Percentiles rank a stretch among this genome's conserved stretches.
These are phyloP conservation scores for Hiodon tergisus DNA, from an alignment of 2,113 vertebrate genomes.

Conservation along the genomic window DNA sequence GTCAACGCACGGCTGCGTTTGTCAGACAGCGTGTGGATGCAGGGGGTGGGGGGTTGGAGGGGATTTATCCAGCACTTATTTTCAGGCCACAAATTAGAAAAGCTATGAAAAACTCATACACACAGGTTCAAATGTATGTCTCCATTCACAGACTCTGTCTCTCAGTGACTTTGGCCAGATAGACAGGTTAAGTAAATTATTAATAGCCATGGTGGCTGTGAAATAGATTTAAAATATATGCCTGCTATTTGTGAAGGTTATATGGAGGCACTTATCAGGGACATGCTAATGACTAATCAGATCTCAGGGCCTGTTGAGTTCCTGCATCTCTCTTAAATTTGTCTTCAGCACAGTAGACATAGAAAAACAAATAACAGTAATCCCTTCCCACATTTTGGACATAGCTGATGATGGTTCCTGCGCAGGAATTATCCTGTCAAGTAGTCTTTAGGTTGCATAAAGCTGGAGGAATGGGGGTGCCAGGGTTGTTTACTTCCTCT, in stretches of 20 bases:
- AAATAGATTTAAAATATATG: no score
- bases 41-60: background rate
- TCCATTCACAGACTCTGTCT: no score
- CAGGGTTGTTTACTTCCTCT: background rate
- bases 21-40: background rate
- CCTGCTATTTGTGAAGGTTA: no score
- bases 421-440: conserved; percentile 10
- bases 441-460: background rate
- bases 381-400: background rate
- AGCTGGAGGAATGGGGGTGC: background rate
- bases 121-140: no score
- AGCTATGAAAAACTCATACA: background rate
- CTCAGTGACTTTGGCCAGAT: no score
- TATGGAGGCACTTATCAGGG: no score
- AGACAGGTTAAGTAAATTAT: no score
- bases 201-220: no score
- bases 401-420: background rate
- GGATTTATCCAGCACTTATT: background rate
- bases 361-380: conserved; percentile 6
- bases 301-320: no score
- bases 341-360: no score
- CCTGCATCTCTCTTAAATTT: no score
- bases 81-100: background rate
- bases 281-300: no score
- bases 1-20: background rate